Conservation (phyloP, 2,888 invertebrate genomes). For the Pandemis corylana region DNA sequence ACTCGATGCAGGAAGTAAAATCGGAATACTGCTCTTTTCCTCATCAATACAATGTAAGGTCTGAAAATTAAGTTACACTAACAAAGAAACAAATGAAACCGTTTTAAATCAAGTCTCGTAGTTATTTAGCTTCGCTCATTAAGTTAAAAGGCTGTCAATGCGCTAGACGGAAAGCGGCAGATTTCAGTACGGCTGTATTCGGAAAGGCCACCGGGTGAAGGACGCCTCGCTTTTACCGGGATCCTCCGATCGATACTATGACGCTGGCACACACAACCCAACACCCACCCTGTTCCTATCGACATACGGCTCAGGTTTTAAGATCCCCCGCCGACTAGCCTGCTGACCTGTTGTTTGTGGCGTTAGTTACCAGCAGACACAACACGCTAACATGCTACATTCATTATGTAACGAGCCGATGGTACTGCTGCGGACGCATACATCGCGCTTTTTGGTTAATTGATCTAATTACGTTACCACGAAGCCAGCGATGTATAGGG, state of each 20-base stretch:
- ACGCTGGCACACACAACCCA: conserved; percentile 44
- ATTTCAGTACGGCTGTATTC: conserved; percentile 53
- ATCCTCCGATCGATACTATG: conserved; percentile 70
- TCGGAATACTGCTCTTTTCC: no score
- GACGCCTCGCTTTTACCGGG: conserved; percentile 65
- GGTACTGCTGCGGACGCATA: not conserved
- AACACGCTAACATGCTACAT: conserved; percentile 40
- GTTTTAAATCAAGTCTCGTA: not conserved
- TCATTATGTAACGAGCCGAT: conserved; percentile 33
- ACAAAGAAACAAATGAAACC: no score
- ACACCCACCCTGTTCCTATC: conserved; percentile 47
- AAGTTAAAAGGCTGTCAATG: conserved; percentile 32
- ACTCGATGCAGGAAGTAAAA: no score
- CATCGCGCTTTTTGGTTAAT: conserved; percentile 16
- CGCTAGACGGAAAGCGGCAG: conserved; percentile 31
- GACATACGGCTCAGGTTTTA: conserved; percentile 9
- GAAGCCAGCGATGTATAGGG: conserved; percentile 6
- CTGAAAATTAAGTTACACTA: no score
- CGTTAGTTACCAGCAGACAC: conserved; percentile 44
- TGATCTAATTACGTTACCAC: conserved; percentile 3
- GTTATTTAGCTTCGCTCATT: conserved; percentile 16
- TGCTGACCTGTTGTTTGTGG: conserved; percentile 62
- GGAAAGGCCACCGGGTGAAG: conserved; percentile 81
- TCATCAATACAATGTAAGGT: no score
- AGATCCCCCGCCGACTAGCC: conserved; percentile 17